These are phyloP conservation scores for Prunella himalayana DNA, from an alignment of 2,113 vertebrate species.

Conservation along the genomic window DNA sequence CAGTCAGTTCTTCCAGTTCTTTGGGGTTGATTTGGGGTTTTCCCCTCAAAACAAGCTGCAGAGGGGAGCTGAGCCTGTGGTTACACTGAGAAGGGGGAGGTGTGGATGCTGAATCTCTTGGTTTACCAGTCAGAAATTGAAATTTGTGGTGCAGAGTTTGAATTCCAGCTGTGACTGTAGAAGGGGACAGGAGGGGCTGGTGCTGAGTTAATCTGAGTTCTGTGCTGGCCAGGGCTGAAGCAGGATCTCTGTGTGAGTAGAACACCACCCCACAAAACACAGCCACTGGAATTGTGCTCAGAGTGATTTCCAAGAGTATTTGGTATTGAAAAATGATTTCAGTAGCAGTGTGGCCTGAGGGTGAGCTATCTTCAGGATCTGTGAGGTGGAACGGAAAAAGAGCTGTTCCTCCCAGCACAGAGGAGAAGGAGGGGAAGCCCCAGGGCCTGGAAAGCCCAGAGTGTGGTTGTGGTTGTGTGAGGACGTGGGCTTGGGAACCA, in stretches of 20 bases:
- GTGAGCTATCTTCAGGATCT: neutral
- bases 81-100: neutral
- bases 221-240: neutral
- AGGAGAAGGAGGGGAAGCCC: neutral
- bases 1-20: neutral
- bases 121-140: neutral
- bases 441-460: neutral
- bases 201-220: neutral
- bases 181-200: neutral
- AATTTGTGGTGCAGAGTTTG: neutral
- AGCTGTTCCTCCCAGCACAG: neutral
- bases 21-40: neutral
- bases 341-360: neutral
- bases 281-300: accelerated
- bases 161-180: accelerated
- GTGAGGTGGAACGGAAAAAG: neutral
- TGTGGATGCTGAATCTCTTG: neutral
- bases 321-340: neutral
- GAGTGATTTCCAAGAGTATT: neutral
- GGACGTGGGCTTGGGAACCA: neutral
- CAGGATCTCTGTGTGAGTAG: accelerated
- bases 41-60: neutral
- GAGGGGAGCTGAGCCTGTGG: neutral
- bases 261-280: neutral
- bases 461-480: neutral